phyloP scores from a whole-genome alignment of 2,888 invertebrate species.

The Ophraella communa region DNA sequence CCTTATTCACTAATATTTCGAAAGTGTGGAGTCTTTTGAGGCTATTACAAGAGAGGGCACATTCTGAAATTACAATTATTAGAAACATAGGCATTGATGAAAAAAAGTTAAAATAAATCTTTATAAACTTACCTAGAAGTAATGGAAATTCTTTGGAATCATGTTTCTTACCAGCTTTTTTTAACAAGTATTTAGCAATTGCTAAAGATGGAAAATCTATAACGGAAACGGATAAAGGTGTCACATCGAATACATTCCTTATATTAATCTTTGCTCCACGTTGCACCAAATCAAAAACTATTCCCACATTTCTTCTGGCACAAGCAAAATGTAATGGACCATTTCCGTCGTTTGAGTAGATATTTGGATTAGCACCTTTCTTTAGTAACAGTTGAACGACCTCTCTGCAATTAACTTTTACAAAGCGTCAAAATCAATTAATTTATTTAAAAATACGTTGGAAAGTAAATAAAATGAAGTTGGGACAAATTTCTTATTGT shows the following conservation, averaged over 20 bases:
- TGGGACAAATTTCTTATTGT: too few species aligned
- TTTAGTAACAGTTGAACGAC: constrained; percentile 36
- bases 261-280: constrained; percentile 39
- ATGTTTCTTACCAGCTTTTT: constrained; percentile 39
- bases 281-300: constrained; percentile 38
- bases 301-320: constrained; percentile 16
- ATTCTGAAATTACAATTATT: too few species aligned
- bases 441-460: too few species aligned
- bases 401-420: constrained; percentile 9
- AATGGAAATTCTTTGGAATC: constrained; percentile 30
- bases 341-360: constrained; percentile 32
- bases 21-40: constrained; percentile 31
- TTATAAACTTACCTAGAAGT: constrained; percentile 34
- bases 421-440: not conserved
- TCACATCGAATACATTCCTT: constrained; percentile 44
- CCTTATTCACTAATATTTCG: constrained; percentile 31
- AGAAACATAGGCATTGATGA: too few species aligned
- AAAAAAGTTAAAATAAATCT: not conserved
- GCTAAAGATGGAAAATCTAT: constrained; percentile 35
- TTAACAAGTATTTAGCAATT: constrained; percentile 40
- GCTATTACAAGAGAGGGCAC: constrained; percentile 33
- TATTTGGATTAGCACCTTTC: constrained; percentile 41
- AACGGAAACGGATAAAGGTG: constrained; percentile 40
- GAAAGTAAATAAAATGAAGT: too few species aligned
- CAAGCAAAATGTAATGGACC: constrained; percentile 43